Evolutionary conservation across 2,113 vertebrate species (phyloP).

Genomic region (Actenoides hombroni): DNA sequence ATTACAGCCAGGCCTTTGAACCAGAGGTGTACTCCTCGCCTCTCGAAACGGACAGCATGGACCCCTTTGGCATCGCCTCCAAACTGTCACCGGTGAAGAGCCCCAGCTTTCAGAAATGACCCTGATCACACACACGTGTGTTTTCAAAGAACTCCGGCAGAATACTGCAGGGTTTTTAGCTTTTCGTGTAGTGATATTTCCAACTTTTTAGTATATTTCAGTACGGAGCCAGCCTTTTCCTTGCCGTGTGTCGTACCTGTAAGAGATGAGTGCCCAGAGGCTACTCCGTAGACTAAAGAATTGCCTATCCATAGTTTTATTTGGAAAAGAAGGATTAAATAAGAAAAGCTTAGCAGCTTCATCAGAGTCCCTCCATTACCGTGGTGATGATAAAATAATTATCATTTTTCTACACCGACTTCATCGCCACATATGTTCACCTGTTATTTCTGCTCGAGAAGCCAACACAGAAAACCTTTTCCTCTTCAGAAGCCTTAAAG

Average conservation of each 20-base stretch:
- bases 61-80: conserved; percentile 83
- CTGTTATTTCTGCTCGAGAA: neutral
- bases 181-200: neutral
- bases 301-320: neutral
- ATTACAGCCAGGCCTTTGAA: conserved; percentile 39
- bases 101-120: conserved; percentile 89
- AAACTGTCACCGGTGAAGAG: conserved; percentile 80
- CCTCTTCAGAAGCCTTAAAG: neutral
- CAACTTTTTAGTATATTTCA: neutral
- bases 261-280: neutral
- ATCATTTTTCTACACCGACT: neutral
- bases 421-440: neutral
- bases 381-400: neutral
- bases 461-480: neutral
- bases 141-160: neutral
- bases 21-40: conserved; percentile 21
- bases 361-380: neutral
- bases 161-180: neutral
- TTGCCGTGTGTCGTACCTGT: neutral
- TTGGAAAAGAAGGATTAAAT: neutral
- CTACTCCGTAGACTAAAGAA: neutral
- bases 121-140: fast-evolving
- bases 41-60: conserved; percentile 81
- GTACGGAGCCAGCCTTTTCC: neutral
- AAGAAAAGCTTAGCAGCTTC: neutral